Base-by-base conservation (phyloP, 2,113 vertebrate species). In the Pogona vitticeps region DNA sequence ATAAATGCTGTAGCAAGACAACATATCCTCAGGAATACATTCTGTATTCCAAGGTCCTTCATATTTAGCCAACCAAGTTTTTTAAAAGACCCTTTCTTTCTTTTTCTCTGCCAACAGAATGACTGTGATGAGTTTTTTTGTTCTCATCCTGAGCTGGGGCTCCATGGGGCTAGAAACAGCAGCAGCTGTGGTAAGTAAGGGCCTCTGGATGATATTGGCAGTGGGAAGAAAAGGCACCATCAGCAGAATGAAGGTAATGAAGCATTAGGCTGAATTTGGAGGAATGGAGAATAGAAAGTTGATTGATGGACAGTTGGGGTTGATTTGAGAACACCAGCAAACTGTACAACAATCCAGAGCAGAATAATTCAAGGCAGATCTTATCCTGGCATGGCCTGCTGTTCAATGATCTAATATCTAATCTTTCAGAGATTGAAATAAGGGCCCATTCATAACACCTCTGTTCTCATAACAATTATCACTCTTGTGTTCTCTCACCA, bases 101-200 rank as follows among this genome's bases (percentile, higher is more conserved):
- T 59, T 6, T 40, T 38, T 68, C 70, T 46, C 58, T 15, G 5
- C 63, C 71, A 86, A 52, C 94, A 98, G 98, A 94, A 98, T 98
- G 98, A 97, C 97, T 0, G 96, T 97, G 40, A 95, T 98, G 96
- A 97, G 98, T 56, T 97, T 98, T 94, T 91, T 98, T 90, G 96
- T 97, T 85, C 96, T 98, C 20, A 96, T 98, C 94, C 96, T 98
- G 26, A 98, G 98, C 95, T 98, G 98, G 98, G 97, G 97, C 85
- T 98, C 98, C 82, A 95, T 98, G 95, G 98, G 98, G 28, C 92
- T 98, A 90, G 98, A 98, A 95, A 98, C 97, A 0, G 98, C 98
- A 76, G 95, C 97, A 9, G 98, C 98, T 0, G 97, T 98, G 97
- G 98, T 98, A 95, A 97, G 98, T 97, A 92, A 80, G 81, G 46